Conservation (phyloP, 2,888 invertebrate species). For the Diaphora mendica region DNA sequence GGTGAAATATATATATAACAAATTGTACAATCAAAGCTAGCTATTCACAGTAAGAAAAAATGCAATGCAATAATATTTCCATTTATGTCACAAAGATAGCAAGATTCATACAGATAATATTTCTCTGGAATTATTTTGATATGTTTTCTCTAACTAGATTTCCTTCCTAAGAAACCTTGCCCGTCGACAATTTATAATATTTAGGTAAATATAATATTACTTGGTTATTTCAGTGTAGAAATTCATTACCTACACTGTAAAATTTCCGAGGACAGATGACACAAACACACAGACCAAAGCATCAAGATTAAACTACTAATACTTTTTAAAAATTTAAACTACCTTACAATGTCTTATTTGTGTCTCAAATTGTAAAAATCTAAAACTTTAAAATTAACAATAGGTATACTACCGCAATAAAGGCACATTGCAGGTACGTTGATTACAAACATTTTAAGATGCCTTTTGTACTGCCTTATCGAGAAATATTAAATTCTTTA, state of each 20-base stretch:
- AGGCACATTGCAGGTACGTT: constrained; percentile 16
- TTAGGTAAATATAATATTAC: neutral
- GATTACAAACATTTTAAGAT: neutral
- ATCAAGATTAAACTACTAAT: neutral
- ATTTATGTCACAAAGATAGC: neutral
- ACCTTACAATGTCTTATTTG: neutral
- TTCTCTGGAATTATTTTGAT: neutral
- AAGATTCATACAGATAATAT: neutral
- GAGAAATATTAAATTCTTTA: neutral
- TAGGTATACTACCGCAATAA: neutral
- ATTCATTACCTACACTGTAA: no score
- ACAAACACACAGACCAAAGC: neutral
- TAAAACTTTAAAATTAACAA: neutral
- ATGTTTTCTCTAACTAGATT: neutral
- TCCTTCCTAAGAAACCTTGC: neutral
- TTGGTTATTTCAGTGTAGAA: neutral
- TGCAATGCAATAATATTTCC: neutral
- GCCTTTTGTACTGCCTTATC: neutral
- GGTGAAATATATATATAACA: constrained; percentile 1
- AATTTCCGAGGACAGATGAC: neutral
- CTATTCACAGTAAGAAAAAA: neutral
- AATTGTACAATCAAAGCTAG: neutral
- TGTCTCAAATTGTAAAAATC: neutral
- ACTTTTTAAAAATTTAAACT: neutral
- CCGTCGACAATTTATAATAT: neutral